phyloP scores from a whole-genome alignment of 2,888 invertebrate genomes.

The Brachylomia viminalis region DNA sequence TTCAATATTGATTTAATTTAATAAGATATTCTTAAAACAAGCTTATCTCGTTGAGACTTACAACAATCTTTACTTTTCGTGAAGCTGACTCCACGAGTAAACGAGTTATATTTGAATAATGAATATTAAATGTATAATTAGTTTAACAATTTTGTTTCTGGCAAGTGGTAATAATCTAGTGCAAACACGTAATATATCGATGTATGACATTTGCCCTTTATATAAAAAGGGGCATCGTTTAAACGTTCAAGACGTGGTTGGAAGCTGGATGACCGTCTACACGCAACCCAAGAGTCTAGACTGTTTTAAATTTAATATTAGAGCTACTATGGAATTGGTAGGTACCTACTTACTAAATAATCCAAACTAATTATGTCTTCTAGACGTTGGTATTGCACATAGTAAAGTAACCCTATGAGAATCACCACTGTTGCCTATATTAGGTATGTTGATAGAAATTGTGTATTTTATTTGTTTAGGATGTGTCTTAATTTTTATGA shows the following conservation, averaged over 20 bases:
- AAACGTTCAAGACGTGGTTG: slow-evolving; percentile 68
- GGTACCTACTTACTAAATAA: slow-evolving; percentile 12
- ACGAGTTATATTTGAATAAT: slow-evolving; percentile 59
- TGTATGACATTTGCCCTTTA: slow-evolving; percentile 57
- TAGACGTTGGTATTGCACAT: neutral
- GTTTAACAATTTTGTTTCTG: slow-evolving; percentile 39
- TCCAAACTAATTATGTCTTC: slow-evolving; percentile 3
- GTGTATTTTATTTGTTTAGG: too few relatives aligned
- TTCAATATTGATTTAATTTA: slow-evolving; percentile 48
- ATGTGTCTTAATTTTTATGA: neutral
- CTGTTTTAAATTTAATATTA: slow-evolving; percentile 71
- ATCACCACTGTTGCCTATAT: neutral
- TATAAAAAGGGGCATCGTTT: slow-evolving; percentile 62
- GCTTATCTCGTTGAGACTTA: slow-evolving; percentile 5
- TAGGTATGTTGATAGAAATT: too few relatives aligned
- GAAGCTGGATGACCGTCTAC: slow-evolving; percentile 74
- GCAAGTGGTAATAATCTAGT: slow-evolving; percentile 44
- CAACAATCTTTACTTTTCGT: slow-evolving; percentile 23
- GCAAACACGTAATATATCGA: slow-evolving; percentile 32
- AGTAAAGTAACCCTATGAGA: neutral
- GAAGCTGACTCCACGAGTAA: slow-evolving; percentile 36
- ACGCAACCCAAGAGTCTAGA: slow-evolving; percentile 69
- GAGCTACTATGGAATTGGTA: slow-evolving; percentile 73
- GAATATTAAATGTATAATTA: slow-evolving; percentile 55
- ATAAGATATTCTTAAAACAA: slow-evolving; percentile 40